phyloP scores from a whole-genome alignment of 2,113 vertebrate genomes.

The Megaleporinus macrocephalus region DNA sequence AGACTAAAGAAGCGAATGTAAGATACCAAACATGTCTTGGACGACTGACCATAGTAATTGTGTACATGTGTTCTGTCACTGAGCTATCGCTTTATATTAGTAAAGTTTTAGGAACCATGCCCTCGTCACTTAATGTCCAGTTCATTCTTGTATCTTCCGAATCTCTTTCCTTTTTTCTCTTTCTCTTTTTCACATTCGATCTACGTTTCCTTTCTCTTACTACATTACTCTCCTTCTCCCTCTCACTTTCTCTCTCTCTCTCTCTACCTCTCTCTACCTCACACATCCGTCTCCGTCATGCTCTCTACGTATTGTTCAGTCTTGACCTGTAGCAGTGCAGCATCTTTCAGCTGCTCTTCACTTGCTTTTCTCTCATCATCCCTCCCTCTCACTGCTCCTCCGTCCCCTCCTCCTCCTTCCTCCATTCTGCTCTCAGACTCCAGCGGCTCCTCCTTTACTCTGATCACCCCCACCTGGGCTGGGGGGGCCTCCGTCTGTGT shows the following conservation, averaged over 20 bases:
- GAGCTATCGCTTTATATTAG: neutral
- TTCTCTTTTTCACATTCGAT: neutral
- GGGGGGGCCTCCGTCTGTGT: slow-evolving; percentile 9
- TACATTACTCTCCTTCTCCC: no score
- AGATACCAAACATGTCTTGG: neutral
- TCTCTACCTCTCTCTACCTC: neutral
- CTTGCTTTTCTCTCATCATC: neutral
- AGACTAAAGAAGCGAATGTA: no score
- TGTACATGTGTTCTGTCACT: neutral
- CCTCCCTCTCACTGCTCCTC: neutral
- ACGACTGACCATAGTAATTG: no score
- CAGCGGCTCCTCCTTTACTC: slow-evolving; percentile 47
- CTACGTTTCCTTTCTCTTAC: neutral
- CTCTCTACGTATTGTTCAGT: slow-evolving; percentile 26
- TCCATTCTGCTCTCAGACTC: slow-evolving; percentile 39
- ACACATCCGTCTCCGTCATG: slow-evolving; percentile 52
- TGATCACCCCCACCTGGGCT: slow-evolving; percentile 25
- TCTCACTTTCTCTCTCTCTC: neutral
- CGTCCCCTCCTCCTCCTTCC: neutral
- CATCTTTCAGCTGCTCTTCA: slow-evolving; percentile 24
- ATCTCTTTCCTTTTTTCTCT: no score
- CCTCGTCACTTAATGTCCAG: no score
- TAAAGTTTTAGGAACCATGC: neutral
- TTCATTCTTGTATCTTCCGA: no score
- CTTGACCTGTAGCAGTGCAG: slow-evolving; percentile 1